Evolutionary conservation across 2,888 invertebrate genomes (phyloP).

Genomic region (Platycheirus albimanus): DNA sequence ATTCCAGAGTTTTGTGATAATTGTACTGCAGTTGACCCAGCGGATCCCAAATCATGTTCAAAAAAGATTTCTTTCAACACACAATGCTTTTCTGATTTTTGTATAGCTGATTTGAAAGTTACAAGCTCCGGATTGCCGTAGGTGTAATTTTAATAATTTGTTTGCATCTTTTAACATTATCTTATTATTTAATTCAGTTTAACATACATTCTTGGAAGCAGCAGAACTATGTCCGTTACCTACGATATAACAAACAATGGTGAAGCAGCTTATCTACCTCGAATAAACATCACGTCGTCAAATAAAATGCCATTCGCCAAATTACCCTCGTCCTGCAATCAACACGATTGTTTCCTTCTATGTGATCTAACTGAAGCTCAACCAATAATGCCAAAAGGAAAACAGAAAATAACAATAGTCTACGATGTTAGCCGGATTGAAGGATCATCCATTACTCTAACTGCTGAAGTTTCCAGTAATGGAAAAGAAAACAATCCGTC

Average conservation of each 20-base stretch:
- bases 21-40: constrained; percentile 82
- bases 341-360: constrained; percentile 77
- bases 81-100: constrained; percentile 80
- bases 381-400: constrained; percentile 79
- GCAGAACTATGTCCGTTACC: constrained; percentile 78
- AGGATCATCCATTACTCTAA: constrained; percentile 78
- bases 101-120: constrained; percentile 81
- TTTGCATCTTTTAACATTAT: neutral
- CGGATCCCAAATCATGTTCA: constrained; percentile 78
- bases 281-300: constrained; percentile 83
- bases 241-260: constrained; percentile 82
- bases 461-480: constrained; percentile 81
- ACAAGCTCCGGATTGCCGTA: constrained; percentile 78
- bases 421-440: constrained; percentile 80
- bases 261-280: constrained; percentile 83
- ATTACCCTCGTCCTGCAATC: constrained; percentile 80
- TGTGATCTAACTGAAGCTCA: constrained; percentile 80
- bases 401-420: constrained; percentile 78
- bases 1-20: constrained; percentile 80
- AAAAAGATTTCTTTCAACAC: constrained; percentile 82
- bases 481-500: constrained; percentile 79
- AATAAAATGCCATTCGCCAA: constrained; percentile 80
- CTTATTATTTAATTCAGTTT: constrained; percentile 74
- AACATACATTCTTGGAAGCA: constrained; percentile 80
- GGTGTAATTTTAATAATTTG: constrained; percentile 51